A percentile compares a stretch with the other conserved stretches of the same genome.
These are phyloP conservation scores for Limosa lapponica DNA, from an alignment of 2,797 vertebrate species.

Conservation along the genomic window DNA sequence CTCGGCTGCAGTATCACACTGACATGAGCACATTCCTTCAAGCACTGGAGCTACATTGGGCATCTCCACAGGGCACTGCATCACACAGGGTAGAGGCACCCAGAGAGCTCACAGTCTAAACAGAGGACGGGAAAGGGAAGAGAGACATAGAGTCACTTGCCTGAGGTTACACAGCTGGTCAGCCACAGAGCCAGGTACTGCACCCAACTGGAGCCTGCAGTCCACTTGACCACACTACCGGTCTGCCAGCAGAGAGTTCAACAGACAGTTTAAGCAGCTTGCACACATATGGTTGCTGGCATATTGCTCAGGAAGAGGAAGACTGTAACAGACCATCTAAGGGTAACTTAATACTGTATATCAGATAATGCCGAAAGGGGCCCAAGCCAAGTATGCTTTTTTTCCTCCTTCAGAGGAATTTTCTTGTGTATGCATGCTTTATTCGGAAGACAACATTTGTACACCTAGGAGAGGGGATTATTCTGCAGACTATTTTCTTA, in stretches of 20 bases:
- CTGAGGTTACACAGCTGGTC: not conserved
- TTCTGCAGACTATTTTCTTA: not conserved
- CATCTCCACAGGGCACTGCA: not conserved
- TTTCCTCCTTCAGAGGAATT: not conserved
- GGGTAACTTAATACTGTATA: conserved; percentile 12
- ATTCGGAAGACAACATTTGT: not conserved
- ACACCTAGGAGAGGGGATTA: conserved; percentile 19
- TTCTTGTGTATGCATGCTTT: not conserved
- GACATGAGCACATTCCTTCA: not conserved
- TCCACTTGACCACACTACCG: not conserved
- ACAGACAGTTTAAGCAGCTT: not conserved
- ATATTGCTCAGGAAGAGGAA: not conserved
- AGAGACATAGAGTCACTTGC: not conserved
- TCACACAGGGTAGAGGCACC: rapidly evolving
- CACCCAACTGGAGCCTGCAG: not conserved
- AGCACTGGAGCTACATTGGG: not conserved
- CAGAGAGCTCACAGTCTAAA: not conserved
- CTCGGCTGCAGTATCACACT: not conserved
- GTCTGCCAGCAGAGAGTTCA: not conserved
- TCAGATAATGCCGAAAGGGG: not conserved
- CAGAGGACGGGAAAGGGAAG: not conserved
- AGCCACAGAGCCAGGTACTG: not conserved
- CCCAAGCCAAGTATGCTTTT: not conserved
- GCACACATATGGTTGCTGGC: not conserved
- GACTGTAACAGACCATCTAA: conserved; percentile 44